Base-by-base conservation (phyloP, 2,797 vertebrate genomes). In the Propithecus perrieri region DNA sequence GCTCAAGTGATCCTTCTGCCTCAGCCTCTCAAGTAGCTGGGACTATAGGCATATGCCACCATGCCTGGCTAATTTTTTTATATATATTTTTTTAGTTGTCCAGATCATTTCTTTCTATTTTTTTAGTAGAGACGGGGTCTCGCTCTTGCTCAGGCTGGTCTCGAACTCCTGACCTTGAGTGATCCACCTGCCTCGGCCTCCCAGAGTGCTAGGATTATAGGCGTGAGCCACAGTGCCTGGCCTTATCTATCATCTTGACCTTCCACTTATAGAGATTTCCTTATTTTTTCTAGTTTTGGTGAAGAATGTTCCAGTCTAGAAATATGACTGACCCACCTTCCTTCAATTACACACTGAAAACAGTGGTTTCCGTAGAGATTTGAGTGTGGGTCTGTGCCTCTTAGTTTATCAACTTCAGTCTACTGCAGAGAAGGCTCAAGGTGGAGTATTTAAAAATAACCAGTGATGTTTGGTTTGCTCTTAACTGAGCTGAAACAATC, bases 201-300 rank as follows among this genome's bases (percentile, higher is more conserved):
- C 41, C 41, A 41, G 41, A 41, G 41, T 41, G 41, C 41, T 41
- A 41, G 41, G 41, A 41, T 41, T 41, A 41, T 6, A 41, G 41
- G 41, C 41, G 4, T 41, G 41, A 41, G 41, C 3, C 41, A 41
- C 41, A 4, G 5, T 4, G 41, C 41, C 41, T 6, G 41, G 41
- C 41, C 53, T 87, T 92, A 76, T n/a, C 55, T 38, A 75, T 94
- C 43, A 67, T 85, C 30, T 74, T 75, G 22, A 85, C 24, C 41
- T 95, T 97, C 67, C 74, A 55, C 46, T 67, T 93, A 28, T 74
- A 90, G 48, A 89, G 22, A 94, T 28, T 92, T 91, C 20, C 33
- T 94, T 92, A 35, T 78, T 83, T 94, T 67, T 81, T 43, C 41
- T 24, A 96, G 92, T 53, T 94, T 95, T 89, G n/a, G 38, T 76